Percentiles rank a stretch among this genome's conserved stretches.
phyloP scores from a whole-genome alignment of 2,113 vertebrate genomes.

The Reinhardtius hippoglossoides region DNA sequence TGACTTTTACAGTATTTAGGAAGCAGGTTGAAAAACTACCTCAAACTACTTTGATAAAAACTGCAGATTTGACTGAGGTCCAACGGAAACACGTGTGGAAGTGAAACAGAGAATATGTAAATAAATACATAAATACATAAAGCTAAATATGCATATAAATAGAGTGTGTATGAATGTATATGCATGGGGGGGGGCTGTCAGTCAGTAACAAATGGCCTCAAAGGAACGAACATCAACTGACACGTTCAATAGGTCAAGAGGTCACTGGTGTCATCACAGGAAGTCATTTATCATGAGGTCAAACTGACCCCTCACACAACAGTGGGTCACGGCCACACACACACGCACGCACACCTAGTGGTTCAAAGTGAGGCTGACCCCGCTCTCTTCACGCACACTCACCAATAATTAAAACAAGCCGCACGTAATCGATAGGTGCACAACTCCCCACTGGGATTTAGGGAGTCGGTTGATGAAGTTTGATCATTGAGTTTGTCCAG shows the following conservation, averaged over 20 bases:
- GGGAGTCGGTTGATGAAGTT: slow-evolving; percentile 40
- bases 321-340: too few species aligned
- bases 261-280: slow-evolving; percentile 45
- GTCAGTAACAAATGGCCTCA: slow-evolving; percentile 27
- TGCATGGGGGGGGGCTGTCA: not conserved
- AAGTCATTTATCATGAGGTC: slow-evolving; percentile 59
- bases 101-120: too few species aligned
- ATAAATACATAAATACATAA: slow-evolving; percentile 26
- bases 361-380: slow-evolving; percentile 7
- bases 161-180: not conserved
- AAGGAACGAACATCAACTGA: slow-evolving; percentile 32
- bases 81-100: too few species aligned
- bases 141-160: not conserved
- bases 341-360: slow-evolving; percentile 4
- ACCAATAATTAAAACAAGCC: slow-evolving; percentile 62
- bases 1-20: too few species aligned
- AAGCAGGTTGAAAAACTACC: too few species aligned
- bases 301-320: slow-evolving; percentile 33
- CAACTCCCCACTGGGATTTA: slow-evolving; percentile 26
- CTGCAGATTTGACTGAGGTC: too few species aligned
- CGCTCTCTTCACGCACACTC: slow-evolving; percentile 22
- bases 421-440: slow-evolving; percentile 44
- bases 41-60: too few species aligned
- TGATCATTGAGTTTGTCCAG: slow-evolving; percentile 41
- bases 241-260: slow-evolving; percentile 38